Percentiles rank a stretch among this genome's conserved stretches.
Evolutionary conservation across 2,888 invertebrate species (phyloP).

Genomic region (Machimus rusticus): DNA sequence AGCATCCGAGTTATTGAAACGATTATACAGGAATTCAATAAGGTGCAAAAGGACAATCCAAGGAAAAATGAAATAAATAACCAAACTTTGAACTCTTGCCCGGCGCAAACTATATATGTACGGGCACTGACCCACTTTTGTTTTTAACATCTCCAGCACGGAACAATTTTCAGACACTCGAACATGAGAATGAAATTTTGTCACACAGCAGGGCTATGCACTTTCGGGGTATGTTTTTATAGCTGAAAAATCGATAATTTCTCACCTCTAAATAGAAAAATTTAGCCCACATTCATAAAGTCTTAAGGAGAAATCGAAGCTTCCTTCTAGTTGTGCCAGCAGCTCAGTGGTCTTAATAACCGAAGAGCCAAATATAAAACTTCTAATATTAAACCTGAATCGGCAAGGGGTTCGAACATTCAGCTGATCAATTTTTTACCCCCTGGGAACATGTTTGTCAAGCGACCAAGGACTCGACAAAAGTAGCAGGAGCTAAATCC

Average conservation of each 20-base stretch:
- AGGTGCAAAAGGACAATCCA: not conserved
- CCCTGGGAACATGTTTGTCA: not conserved
- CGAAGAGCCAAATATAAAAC: not conserved
- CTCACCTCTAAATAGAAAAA: constrained; percentile 84
- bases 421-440: not conserved
- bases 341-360: not conserved
- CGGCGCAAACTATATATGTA: not conserved
- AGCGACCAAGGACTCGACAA: not conserved
- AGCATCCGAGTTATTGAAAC: not conserved
- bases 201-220: not conserved
- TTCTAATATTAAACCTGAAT: not conserved
- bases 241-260: constrained; percentile 43
- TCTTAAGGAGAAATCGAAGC: not conserved
- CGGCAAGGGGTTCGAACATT: not conserved
- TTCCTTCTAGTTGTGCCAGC: not conserved
- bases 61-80: not conserved
- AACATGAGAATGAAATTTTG: not conserved
- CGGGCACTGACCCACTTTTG: not conserved
- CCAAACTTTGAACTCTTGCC: not conserved
- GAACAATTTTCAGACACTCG: not conserved
- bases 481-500: not conserved
- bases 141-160: not conserved
- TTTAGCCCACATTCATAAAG: constrained; percentile 89
- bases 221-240: not conserved
- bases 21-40: not conserved